phyloP scores from a whole-genome alignment of 2,797 vertebrate genomes.

The Agapornis canus region DNA sequence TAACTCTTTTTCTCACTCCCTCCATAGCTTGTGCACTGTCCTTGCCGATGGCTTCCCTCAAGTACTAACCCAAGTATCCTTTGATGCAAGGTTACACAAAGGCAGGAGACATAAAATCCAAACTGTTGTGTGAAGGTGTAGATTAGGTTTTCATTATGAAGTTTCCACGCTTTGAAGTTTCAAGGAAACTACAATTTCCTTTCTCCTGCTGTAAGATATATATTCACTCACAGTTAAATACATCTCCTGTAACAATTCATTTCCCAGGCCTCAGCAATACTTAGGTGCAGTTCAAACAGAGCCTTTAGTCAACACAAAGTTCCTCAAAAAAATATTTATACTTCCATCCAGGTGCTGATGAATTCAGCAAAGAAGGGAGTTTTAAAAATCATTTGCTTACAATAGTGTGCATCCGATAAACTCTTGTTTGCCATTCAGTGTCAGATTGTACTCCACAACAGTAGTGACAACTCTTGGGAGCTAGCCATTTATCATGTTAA shows the following conservation, averaged over 20 bases:
- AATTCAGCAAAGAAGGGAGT: background rate
- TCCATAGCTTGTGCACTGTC: background rate
- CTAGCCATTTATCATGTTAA: background rate
- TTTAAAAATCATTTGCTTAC: background rate
- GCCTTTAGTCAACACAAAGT: background rate
- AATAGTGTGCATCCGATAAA: background rate
- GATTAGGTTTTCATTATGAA: conserved; percentile 30
- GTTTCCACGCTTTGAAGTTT: conserved; percentile 51
- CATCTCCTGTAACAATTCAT: background rate
- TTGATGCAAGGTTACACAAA: conserved; percentile 37
- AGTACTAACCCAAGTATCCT: background rate
- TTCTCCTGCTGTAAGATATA: conserved; percentile 4
- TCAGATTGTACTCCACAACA: background rate
- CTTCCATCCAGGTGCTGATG: background rate
- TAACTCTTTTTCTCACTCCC: background rate
- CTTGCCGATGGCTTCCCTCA: background rate
- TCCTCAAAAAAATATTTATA: background rate
- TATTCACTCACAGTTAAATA: background rate
- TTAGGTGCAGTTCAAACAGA: background rate
- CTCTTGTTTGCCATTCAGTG: background rate
- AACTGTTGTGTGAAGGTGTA: background rate
- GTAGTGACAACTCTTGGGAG: background rate
- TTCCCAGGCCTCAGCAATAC: background rate
- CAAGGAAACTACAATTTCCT: conserved; percentile 52
- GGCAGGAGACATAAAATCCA: conserved; percentile 10